Percentiles rank a stretch among this genome's conserved stretches.
phyloP scores from a whole-genome alignment of 2,797 vertebrate species.

The Acestrorhynchus altus region DNA sequence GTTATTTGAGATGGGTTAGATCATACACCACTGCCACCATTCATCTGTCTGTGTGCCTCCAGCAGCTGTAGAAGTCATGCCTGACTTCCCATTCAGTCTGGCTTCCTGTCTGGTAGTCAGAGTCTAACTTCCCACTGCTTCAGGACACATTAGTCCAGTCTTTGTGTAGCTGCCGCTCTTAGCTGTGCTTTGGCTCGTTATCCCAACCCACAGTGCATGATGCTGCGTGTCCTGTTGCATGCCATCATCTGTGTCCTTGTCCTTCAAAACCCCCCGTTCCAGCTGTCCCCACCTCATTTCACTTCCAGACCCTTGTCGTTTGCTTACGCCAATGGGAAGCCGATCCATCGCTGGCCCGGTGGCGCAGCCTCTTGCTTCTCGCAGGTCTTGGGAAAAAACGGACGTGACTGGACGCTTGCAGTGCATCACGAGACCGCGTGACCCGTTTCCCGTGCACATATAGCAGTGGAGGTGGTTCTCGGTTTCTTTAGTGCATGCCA shows the following conservation, averaged over 20 bases:
- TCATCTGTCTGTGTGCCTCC: not conserved
- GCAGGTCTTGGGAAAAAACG: not conserved
- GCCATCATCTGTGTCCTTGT: slow-evolving; percentile 41
- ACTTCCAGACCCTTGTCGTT: not conserved
- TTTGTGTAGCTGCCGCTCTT: not conserved
- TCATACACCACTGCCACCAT: not conserved
- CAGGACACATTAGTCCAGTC: not conserved
- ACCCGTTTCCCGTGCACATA: slow-evolving; percentile 28
- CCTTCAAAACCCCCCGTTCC: not conserved
- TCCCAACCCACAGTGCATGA: slow-evolving; percentile 23
- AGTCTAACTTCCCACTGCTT: not conserved
- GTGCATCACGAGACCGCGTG: not conserved
- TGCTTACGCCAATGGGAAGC: slow-evolving; percentile 16
- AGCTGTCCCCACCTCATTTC: slow-evolving; percentile 21
- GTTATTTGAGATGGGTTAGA: not conserved
- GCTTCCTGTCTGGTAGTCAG: slow-evolving; percentile 17
- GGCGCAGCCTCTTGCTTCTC: not conserved
- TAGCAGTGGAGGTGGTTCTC: not conserved
- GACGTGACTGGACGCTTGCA: slow-evolving; percentile 1
- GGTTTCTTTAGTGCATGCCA: not conserved
- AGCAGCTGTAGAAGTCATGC: not conserved
- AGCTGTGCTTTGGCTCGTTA: slow-evolving; percentile 29
- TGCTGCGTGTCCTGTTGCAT: slow-evolving; percentile 58
- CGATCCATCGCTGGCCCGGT: not conserved
- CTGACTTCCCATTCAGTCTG: not conserved